phyloP scores from a whole-genome alignment of 2,113 vertebrate genomes.

The Nycticryphes semicollaris region DNA sequence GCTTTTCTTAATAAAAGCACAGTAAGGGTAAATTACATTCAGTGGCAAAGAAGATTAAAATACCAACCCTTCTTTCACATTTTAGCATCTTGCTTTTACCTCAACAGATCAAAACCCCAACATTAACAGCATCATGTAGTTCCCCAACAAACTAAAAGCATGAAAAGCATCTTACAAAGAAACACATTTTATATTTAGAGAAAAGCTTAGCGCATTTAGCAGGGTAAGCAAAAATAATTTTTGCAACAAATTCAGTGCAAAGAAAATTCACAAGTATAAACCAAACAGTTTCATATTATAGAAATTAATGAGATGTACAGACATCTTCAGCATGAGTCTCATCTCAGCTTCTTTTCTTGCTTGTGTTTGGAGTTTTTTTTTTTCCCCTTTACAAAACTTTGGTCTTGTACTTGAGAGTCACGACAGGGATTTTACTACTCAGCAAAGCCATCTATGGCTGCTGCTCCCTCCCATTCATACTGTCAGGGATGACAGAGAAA shows the following conservation, averaged over 20 bases:
- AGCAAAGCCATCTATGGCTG: background rate
- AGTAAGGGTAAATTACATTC: slow-evolving; percentile 1
- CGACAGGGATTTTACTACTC: background rate
- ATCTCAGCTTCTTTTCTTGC: background rate
- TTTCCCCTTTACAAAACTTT: background rate
- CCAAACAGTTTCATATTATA: background rate
- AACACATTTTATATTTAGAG: background rate
- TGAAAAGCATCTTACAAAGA: background rate
- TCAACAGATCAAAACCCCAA: slow-evolving; percentile 45
- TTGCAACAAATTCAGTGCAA: background rate
- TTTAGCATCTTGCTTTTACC: slow-evolving; percentile 35
- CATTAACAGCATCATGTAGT: background rate
- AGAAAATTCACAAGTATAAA: background rate
- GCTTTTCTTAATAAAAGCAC: slow-evolving; percentile 38
- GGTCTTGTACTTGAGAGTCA: background rate
- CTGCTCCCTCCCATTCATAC: accelerated
- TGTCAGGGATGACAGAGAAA: background rate
- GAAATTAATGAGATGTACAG: background rate
- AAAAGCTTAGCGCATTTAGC: background rate
- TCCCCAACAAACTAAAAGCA: slow-evolving; percentile 10
- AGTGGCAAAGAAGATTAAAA: slow-evolving; percentile 46
- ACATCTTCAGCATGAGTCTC: background rate
- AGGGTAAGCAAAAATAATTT: background rate
- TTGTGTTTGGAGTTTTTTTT: too few relatives aligned
- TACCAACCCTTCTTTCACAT: background rate